These are phyloP conservation scores for Passer domesticus DNA, from an alignment of 2,113 vertebrate genomes.

Conservation along the genomic window DNA sequence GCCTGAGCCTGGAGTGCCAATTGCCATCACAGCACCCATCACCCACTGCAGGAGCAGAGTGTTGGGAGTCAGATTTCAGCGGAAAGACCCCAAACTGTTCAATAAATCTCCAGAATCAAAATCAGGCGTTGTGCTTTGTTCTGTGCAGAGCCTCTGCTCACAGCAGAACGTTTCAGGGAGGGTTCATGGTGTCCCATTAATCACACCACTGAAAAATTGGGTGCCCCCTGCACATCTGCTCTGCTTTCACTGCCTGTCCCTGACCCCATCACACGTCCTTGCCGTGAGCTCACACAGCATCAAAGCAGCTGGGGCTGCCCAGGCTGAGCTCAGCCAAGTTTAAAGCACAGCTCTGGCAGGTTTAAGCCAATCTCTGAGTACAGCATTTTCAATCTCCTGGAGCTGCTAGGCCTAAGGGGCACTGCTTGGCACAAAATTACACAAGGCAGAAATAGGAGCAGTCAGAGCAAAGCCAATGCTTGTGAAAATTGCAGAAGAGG, in stretches of 20 bases:
- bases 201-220: neutral
- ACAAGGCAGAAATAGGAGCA: neutral
- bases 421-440: neutral
- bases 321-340: neutral
- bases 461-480: neutral
- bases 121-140: neutral
- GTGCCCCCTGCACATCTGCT: constrained; percentile 20
- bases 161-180: neutral
- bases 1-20: neutral
- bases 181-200: neutral
- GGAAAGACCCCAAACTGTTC: neutral
- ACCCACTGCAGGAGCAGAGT: neutral
- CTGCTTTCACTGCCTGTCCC: neutral
- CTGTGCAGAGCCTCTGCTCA: neutral
- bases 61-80: neutral
- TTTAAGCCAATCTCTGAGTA: neutral
- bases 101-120: neutral
- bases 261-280: neutral
- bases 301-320: neutral
- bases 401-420: neutral
- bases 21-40: neutral
- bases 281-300: neutral
- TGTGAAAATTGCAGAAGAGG: neutral
- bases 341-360: neutral
- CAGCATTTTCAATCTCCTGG: neutral